These are phyloP conservation scores for Agrotis puta DNA, from an alignment of 2,888 invertebrate genomes.

Conservation along the genomic window DNA sequence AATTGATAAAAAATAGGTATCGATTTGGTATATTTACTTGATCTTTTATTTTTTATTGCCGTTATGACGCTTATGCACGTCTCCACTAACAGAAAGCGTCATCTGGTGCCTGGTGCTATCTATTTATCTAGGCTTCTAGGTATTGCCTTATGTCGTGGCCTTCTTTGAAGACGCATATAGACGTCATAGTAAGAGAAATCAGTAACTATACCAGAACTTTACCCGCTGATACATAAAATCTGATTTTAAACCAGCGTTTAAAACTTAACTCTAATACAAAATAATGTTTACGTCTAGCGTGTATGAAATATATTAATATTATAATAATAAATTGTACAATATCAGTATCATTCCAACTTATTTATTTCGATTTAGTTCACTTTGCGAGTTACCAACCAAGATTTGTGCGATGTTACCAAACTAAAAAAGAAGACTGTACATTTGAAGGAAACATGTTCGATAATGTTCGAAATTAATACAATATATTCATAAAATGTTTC, in stretches of 20 bases:
- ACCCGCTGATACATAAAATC: constrained; percentile 69
- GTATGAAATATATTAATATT: constrained; percentile 84
- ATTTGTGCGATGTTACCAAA: constrained; percentile 59
- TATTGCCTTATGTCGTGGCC: not conserved
- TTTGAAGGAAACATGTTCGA: constrained; percentile 12
- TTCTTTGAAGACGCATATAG: not conserved
- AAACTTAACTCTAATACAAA: constrained; percentile 83
- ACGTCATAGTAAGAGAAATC: not conserved
- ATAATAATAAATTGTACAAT: constrained; percentile 85
- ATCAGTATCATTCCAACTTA: constrained; percentile 80
- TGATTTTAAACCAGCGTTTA: constrained; percentile 85
- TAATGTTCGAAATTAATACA: constrained; percentile 26
- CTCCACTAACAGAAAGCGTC: not conserved
- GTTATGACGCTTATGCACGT: not conserved
- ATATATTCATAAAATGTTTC: constrained; percentile 51
- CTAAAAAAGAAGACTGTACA: constrained; percentile 27
- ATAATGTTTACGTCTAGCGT: constrained; percentile 81
- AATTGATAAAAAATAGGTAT: constrained; percentile 79
- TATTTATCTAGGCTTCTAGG: not conserved
- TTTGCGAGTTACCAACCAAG: constrained; percentile 41
- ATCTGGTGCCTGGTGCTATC: too few relatives aligned
- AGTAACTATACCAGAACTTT: constrained; percentile 68
- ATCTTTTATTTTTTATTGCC: constrained; percentile 10
- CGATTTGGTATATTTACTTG: constrained; percentile 37
- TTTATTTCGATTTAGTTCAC: constrained; percentile 54